Evolutionary conservation across 2,113 vertebrate species (phyloP), one percentile per base, ranked within the genome.

Genomic region (Stercorarius parasiticus): DNA sequence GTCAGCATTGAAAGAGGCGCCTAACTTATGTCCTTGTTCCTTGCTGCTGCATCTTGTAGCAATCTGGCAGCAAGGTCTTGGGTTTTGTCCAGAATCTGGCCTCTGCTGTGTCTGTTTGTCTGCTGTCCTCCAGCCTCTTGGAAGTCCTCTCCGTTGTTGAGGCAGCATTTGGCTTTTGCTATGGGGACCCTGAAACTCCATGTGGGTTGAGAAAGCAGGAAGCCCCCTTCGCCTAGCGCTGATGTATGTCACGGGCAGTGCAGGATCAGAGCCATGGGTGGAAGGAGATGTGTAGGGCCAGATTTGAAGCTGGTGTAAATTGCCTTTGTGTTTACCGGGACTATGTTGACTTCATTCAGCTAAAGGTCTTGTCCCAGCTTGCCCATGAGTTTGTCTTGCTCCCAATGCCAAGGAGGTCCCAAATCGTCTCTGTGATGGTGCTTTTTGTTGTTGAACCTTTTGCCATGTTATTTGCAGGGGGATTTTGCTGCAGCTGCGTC

Each of bases 401-500:
- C 29, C 11, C 12, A 10, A 2, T 50, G 64, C 76, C 9, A 6
- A 15, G 10, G 67, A 62, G 19, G 42, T 78, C 38, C 72, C 47
- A 8, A 15, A 59, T 21, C 0, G 5, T 78, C 64, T 67, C 36
- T 53, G 36, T 22, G 58, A 11, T 2, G 21, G 45, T 66, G 49
- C 38, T 80, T 76, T n/a, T 66, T 52, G 52, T 64, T 43, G 29
- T 52, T 50, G 52, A 84, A 45, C 65, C 14, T 90, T 86, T 55
- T 5, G 1, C 21, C 8, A 1, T 73, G 52, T 66, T 74, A 10
- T 53, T 86, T 78, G 14, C 72, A 99, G 99, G 99, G 99, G 15
- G 98, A 99, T 96, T 99, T 99, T 91, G 93, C 98, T 2, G 99
- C 99, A 17, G 99, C 99, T 0, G 98, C 98, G 0, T 97, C 97